Conservation (phyloP, 2,888 invertebrate genomes). For the Metallyticus violacea region DNA sequence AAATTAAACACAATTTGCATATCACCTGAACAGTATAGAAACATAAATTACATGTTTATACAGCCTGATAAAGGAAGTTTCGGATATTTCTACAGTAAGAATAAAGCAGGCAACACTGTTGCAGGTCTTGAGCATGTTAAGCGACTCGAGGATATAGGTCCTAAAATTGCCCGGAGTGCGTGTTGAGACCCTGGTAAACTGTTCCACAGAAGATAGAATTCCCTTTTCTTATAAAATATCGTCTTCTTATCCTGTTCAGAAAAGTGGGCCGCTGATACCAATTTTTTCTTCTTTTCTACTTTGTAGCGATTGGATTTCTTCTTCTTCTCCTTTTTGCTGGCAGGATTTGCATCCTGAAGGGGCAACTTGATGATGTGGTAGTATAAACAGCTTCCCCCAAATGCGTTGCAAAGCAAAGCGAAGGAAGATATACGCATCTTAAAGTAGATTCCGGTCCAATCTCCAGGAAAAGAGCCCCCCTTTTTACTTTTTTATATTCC, state of each 20-base stretch:
- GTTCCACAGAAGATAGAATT: background rate
- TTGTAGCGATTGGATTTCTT: background rate
- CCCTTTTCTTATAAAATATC: slow-evolving; percentile 4
- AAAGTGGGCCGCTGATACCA: background rate
- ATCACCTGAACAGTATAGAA: too few relatives aligned
- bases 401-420: background rate
- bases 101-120: too few relatives aligned
- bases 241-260: background rate
- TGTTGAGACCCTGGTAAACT: background rate
- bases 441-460: slow-evolving; percentile 29
- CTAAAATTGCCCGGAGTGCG: background rate
- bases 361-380: slow-evolving; percentile 26
- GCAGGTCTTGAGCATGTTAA: too few relatives aligned
- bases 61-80: background rate
- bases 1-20: too few relatives aligned
- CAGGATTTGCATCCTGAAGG: slow-evolving; percentile 13
- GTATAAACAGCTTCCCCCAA: background rate
- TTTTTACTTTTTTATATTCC: too few relatives aligned
- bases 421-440: slow-evolving; percentile 20
- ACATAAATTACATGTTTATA: too few relatives aligned
- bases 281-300: background rate
- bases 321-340: background rate
- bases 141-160: too few relatives aligned
- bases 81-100: background rate
- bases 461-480: slow-evolving; percentile 23